Evolutionary conservation across 2,797 vertebrate species (phyloP).

Genomic region (Melanotaenia parkinsoni): DNA sequence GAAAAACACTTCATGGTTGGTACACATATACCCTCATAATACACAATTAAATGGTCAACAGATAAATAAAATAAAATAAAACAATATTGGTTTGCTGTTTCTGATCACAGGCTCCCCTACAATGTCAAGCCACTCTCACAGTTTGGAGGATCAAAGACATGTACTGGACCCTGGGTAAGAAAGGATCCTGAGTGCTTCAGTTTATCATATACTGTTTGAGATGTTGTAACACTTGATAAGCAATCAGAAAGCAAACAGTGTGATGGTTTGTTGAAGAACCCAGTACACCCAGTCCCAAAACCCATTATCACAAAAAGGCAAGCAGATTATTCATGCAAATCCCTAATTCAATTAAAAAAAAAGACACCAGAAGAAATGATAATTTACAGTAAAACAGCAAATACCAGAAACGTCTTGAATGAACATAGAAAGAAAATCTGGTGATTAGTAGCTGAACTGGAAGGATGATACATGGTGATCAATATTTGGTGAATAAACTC

Average conservation of each 20-base stretch:
- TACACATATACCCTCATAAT: neutral
- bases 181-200: neutral
- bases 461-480: neutral
- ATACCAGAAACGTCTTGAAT: neutral
- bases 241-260: neutral
- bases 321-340: neutral
- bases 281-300: neutral
- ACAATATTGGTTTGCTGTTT: constrained; percentile 18
- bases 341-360: neutral
- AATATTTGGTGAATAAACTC: neutral
- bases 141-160: constrained; percentile 82
- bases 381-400: neutral
- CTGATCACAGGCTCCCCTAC: constrained; percentile 72
- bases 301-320: neutral
- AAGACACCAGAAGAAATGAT: neutral
- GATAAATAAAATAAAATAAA: neutral
- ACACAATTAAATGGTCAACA: neutral
- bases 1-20: constrained; percentile 77
- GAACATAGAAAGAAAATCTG: neutral
- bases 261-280: neutral
- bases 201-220: neutral
- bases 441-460: neutral
- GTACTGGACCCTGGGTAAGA: constrained; percentile 86
- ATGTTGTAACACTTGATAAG: neutral
- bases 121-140: constrained; percentile 70